These are phyloP conservation scores for Pygoscelis antarcticus DNA, from an alignment of 2,113 vertebrate species.

Conservation along the genomic window DNA sequence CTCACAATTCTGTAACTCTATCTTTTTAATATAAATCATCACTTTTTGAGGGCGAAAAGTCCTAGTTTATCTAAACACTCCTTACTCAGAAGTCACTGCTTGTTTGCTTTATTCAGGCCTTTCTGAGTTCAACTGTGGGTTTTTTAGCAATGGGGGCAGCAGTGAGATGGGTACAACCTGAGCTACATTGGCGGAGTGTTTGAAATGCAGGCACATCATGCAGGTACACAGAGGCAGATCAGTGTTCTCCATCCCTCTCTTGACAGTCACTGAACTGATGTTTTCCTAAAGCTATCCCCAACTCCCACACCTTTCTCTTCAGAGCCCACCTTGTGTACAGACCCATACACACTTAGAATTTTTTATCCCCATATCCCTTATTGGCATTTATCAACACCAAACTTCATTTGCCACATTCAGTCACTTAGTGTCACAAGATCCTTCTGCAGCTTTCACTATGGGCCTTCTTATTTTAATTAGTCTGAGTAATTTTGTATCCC, in stretches of 20 bases:
- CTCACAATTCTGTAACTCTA: not conserved
- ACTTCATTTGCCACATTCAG: not conserved
- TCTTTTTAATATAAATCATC: not conserved
- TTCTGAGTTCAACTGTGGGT: not conserved
- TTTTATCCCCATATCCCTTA: not conserved
- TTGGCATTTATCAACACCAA: not conserved
- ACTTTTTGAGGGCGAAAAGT: not conserved
- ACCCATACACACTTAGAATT: not conserved
- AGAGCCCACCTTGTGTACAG: not conserved
- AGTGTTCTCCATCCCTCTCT: not conserved
- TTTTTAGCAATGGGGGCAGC: not conserved
- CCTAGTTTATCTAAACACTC: not conserved
- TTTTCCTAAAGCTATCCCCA: not conserved
- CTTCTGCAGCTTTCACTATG: not conserved
- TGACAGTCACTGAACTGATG: not conserved
- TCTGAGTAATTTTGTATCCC: not conserved
- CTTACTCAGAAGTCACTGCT: not conserved
- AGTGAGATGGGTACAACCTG: not conserved
- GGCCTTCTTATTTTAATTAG: not conserved
- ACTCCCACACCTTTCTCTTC: not conserved
- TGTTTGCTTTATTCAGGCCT: not conserved
- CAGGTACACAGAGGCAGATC: not conserved
- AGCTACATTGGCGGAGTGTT: not conserved
- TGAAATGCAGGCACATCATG: accelerated
- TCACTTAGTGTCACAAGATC: not conserved